These are phyloP conservation scores for Hipposideros armiger DNA, from an alignment of 2,113 vertebrate species.

Conservation along the genomic window DNA sequence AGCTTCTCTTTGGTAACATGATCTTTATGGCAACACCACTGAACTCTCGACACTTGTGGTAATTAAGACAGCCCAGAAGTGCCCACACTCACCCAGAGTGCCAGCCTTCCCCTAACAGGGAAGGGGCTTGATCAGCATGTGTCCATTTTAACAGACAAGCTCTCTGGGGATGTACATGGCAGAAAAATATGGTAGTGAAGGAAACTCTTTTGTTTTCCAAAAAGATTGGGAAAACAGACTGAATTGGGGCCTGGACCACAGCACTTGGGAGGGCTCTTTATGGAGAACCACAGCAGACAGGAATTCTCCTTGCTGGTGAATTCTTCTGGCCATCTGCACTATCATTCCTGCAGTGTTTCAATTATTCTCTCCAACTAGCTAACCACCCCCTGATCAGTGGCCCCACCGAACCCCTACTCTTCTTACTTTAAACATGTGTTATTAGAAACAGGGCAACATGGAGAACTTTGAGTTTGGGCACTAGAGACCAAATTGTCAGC, in stretches of 20 bases:
- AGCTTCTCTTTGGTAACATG: constrained; percentile 69
- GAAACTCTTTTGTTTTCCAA: neutral
- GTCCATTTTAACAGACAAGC: neutral
- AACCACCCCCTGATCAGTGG: neutral
- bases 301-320: constrained; percentile 68
- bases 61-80: neutral
- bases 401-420: neutral
- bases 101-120: neutral
- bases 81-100: neutral
- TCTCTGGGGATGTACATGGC: neutral
- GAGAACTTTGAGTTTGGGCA: constrained; percentile 46
- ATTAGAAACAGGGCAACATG: neutral
- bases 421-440: constrained; percentile 68
- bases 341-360: constrained; percentile 62
- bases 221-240: constrained; percentile 51
- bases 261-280: constrained; percentile 69
- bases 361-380: constrained; percentile 46
- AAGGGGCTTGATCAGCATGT: neutral
- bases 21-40: constrained; percentile 20
- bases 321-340: constrained; percentile 49
- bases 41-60: neutral
- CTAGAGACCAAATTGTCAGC: constrained; percentile 59
- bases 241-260: constrained; percentile 56
- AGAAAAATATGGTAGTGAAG: neutral
- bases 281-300: constrained; percentile 75